Evolutionary conservation across 1,140 invertebrate genomes (phyloP).

Genomic region (Cotesia vestalis): DNA sequence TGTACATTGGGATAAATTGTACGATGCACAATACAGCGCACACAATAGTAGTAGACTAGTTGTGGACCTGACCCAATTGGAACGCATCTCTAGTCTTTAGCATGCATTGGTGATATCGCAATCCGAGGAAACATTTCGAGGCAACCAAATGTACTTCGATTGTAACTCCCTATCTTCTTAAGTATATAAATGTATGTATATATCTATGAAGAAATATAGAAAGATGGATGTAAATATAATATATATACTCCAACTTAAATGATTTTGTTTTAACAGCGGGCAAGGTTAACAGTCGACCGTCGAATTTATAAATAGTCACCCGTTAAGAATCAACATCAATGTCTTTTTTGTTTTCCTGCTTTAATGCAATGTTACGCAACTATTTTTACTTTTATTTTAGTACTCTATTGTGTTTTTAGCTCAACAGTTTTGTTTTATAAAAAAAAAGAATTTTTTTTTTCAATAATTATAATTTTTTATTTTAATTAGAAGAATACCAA

Average conservation of each 20-base stretch:
- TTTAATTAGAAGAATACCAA: no score
- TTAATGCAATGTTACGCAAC: constrained; percentile 10
- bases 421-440: no score
- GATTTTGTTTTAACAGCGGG: constrained; percentile 48
- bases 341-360: neutral
- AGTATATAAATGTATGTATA: no score
- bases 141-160: neutral
- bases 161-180: neutral
- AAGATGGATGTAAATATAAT: no score
- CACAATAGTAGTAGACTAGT: neutral
- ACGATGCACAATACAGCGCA: neutral
- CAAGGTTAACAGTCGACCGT: constrained; percentile 58
- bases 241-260: neutral
- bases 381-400: no score
- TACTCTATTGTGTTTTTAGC: no score
- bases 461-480: no score
- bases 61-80: constrained; percentile 51
- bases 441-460: no score
- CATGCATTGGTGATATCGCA: constrained; percentile 11
- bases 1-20: no score
- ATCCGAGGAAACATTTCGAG: constrained; percentile 24
- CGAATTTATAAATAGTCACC: constrained; percentile 54
- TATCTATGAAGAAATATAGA: no score
- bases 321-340: no score
- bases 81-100: constrained; percentile 31